Evolutionary conservation across 2,888 invertebrate species (phyloP).

Genomic region (Hylaea fasciaria): DNA sequence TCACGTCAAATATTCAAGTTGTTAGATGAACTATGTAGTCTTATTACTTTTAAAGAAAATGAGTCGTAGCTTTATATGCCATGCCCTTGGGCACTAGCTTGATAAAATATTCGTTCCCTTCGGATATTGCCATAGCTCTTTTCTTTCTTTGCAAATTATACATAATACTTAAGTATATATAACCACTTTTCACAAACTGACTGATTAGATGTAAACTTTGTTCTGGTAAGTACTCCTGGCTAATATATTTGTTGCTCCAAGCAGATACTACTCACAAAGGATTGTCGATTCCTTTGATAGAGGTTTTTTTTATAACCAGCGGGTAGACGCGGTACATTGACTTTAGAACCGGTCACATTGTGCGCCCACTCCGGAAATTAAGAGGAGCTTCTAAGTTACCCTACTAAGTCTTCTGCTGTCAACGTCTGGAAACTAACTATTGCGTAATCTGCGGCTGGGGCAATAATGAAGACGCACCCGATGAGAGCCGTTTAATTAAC

Average conservation of each 20-base stretch:
- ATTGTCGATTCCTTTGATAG: no score
- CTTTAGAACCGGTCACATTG: slow-evolving; percentile 32
- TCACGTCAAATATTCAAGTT: slow-evolving; percentile 21
- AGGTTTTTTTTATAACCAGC: slow-evolving; percentile 11
- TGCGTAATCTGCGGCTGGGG: slow-evolving; percentile 43
- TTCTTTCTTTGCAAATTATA: not conserved
- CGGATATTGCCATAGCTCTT: not conserved
- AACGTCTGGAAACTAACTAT: slow-evolving; percentile 36
- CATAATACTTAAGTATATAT: no score
- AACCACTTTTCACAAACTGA: not conserved
- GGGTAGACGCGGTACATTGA: slow-evolving; percentile 19
- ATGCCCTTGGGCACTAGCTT: slow-evolving; percentile 16
- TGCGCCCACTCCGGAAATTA: slow-evolving; percentile 39
- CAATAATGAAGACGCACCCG: slow-evolving; percentile 72
- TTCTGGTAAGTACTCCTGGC: no score
- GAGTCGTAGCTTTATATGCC: slow-evolving; percentile 11
- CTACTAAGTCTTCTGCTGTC: slow-evolving; percentile 33
- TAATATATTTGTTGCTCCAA: no score
- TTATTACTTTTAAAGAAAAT: slow-evolving; percentile 8
- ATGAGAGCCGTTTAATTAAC: slow-evolving; percentile 76
- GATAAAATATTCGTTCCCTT: slow-evolving; percentile 8
- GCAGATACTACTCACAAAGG: no score
- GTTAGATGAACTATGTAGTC: slow-evolving; percentile 4
- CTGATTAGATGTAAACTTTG: not conserved
- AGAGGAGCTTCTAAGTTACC: slow-evolving; percentile 34